Evolutionary conservation across 2,113 vertebrate species (phyloP).

Genomic region (Scytalopus superciliaris): DNA sequence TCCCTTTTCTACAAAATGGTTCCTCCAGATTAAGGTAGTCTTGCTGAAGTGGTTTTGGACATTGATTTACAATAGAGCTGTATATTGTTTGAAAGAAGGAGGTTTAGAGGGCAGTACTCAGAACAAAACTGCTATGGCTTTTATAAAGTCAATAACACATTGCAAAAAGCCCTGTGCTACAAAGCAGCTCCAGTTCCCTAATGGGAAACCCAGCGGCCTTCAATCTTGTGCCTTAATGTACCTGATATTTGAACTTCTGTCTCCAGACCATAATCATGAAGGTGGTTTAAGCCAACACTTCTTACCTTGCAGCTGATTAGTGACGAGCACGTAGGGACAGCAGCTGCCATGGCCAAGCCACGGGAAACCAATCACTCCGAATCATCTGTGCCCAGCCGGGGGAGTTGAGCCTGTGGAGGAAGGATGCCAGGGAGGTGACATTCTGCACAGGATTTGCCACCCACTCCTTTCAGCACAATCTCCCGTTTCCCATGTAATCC

Average conservation of each 20-base stretch:
- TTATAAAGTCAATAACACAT: background rate
- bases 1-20: background rate
- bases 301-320: background rate
- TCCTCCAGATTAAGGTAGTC: background rate
- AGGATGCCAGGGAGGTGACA: background rate
- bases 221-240: background rate
- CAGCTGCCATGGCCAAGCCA: accelerated
- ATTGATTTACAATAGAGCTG: constrained; percentile 5
- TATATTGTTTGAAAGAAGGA: constrained; percentile 12
- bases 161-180: background rate
- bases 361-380: accelerated
- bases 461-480: background rate
- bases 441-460: background rate
- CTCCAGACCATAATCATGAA: background rate
- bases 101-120: background rate
- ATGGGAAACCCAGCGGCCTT: background rate
- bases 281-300: background rate
- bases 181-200: background rate
- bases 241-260: background rate
- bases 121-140: background rate
- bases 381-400: accelerated
- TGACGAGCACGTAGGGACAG: accelerated
- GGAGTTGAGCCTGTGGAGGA: accelerated
- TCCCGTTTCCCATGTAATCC: background rate
- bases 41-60: background rate